A percentile compares a stretch with the other conserved stretches of the same genome.
phyloP scores from a whole-genome alignment of 2,888 invertebrate genomes.

The Nyleta sp. region DNA sequence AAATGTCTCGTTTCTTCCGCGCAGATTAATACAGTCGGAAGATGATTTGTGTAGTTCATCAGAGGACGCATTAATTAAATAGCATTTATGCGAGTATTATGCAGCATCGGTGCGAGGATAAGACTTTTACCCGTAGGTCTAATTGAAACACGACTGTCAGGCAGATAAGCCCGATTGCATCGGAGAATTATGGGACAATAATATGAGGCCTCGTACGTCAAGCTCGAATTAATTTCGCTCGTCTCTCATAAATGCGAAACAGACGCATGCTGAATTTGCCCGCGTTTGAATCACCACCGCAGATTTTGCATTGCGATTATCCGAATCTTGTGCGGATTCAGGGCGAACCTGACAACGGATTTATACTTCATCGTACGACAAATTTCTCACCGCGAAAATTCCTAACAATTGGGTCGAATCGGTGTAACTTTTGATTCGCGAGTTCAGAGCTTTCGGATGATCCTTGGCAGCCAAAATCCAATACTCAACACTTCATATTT shows the following conservation, averaged over 20 bases:
- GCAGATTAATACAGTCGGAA: constrained; percentile 10
- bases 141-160: constrained; percentile 80
- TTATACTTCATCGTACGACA: neutral
- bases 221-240: constrained; percentile 79
- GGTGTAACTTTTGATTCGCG: too few species aligned
- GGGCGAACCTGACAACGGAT: constrained; percentile 31
- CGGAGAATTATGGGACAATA: constrained; percentile 81
- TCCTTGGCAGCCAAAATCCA: too few species aligned
- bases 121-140: constrained; percentile 78
- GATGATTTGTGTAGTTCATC: constrained; percentile 40
- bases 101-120: constrained; percentile 74
- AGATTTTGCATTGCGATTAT: constrained; percentile 42
- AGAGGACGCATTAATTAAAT: constrained; percentile 78
- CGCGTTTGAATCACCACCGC: constrained; percentile 29
- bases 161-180: constrained; percentile 80
- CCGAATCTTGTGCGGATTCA: constrained; percentile 46
- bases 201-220: constrained; percentile 79
- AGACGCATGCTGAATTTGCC: constrained; percentile 57
- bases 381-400: too few species aligned
- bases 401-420: too few species aligned
- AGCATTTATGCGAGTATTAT: constrained; percentile 78
- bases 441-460: too few species aligned
- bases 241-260: constrained; percentile 67
- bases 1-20: neutral
- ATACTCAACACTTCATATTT: too few species aligned